phyloP scores from a whole-genome alignment of 2,113 vertebrate species.

The Sialia sialis region DNA sequence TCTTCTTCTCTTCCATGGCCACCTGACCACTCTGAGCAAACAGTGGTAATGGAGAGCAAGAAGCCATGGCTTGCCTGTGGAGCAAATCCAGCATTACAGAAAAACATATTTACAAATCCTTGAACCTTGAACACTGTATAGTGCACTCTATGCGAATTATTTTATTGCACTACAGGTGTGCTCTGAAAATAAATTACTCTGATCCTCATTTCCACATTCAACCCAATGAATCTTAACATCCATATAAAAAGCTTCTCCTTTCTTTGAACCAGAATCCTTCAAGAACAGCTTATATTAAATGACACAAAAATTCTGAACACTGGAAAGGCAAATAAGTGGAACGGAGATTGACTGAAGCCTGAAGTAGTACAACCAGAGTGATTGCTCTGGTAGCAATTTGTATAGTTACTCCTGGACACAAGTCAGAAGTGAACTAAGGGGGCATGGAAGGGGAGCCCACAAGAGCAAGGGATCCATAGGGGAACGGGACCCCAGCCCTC shows the following conservation, averaged over 20 bases:
- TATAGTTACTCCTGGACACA: background rate
- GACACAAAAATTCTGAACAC: background rate
- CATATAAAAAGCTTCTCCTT: background rate
- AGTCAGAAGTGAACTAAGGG: background rate
- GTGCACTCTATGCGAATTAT: conserved; percentile 20
- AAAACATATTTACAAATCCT: conserved; percentile 48
- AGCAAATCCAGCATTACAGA: conserved; percentile 4
- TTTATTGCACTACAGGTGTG: conserved; percentile 51
- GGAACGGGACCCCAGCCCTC: background rate
- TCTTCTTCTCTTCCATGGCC: background rate
- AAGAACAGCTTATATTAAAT: background rate
- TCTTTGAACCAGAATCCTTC: conserved; percentile 5
- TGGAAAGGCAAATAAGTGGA: background rate
- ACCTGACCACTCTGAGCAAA: background rate
- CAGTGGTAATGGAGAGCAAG: background rate
- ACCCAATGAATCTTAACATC: background rate
- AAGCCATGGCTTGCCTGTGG: background rate
- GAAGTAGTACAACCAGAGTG: background rate
- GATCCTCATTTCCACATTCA: background rate
- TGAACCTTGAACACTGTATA: conserved; percentile 45
- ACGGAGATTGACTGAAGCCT: background rate
- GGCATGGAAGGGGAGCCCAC: fast-evolving
- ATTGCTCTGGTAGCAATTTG: background rate
- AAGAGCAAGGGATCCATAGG: background rate
- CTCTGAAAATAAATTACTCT: conserved; percentile 24